Evolutionary conservation across 2,797 vertebrate genomes (phyloP).

Genomic region (Prunella strophiata): DNA sequence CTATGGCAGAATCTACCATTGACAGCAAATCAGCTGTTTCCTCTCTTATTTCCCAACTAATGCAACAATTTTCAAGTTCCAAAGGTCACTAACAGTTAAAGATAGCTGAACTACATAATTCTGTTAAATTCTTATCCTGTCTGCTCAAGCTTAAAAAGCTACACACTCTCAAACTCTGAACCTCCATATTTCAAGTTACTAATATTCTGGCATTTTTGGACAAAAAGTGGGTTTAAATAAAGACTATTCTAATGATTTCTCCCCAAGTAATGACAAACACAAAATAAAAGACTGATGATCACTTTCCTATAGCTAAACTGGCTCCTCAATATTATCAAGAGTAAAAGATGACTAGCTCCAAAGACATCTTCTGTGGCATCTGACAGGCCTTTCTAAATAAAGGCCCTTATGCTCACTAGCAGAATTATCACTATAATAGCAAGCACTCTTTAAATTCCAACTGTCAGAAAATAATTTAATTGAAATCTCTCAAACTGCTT

Average conservation of each 20-base stretch:
- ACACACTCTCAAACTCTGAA: not conserved
- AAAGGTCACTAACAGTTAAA: slow-evolving; percentile 12
- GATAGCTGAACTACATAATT: not conserved
- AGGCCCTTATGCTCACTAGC: not conserved
- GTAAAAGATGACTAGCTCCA: not conserved
- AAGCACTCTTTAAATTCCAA: slow-evolving; percentile 10
- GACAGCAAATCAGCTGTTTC: not conserved
- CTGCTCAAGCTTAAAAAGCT: not conserved
- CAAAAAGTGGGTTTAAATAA: not conserved
- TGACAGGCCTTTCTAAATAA: not conserved
- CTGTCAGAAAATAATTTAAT: not conserved
- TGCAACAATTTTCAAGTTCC: not conserved
- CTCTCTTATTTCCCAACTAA: not conserved
- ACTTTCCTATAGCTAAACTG: not conserved
- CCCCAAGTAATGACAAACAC: not conserved
- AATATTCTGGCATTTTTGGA: not conserved
- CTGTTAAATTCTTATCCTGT: not conserved
- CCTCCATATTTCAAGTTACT: not conserved
- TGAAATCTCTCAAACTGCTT: not conserved
- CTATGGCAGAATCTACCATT: not conserved
- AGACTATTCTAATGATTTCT: not conserved
- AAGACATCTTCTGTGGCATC: not conserved
- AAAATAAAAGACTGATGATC: not conserved
- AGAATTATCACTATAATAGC: not conserved
- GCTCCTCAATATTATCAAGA: not conserved